A percentile compares a stretch with the other conserved stretches of the same genome.
Evolutionary conservation across 2,113 vertebrate species (phyloP).

Genomic region (Thomomys bottae): DNA sequence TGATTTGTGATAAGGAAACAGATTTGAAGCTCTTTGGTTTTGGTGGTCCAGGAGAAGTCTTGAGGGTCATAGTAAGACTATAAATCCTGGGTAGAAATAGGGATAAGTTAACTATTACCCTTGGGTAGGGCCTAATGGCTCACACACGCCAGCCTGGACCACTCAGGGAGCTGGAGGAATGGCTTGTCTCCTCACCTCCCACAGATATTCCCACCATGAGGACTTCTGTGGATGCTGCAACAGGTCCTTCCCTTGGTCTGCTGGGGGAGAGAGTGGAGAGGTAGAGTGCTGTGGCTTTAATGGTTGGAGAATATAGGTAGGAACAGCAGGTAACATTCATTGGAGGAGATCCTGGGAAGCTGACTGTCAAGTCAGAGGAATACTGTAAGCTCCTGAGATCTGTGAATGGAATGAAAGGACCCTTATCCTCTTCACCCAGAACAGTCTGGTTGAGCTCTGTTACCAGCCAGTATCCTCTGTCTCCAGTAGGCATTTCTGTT

Average conservation of each 20-base stretch:
- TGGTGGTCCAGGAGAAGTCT: conserved; percentile 6
- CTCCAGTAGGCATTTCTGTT: neutral
- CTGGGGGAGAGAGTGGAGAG: neutral
- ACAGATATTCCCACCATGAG: neutral
- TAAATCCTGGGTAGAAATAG: conserved; percentile 13
- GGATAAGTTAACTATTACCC: neutral
- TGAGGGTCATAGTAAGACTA: neutral
- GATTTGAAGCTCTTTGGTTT: conserved; percentile 54
- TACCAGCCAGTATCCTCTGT: neutral
- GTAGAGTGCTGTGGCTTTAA: neutral
- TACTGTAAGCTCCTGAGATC: neutral
- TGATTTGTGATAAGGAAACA: conserved; percentile 38
- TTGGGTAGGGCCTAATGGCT: neutral
- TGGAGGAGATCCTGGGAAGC: neutral
- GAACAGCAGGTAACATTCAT: neutral
- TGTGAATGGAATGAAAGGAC: neutral
- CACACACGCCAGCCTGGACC: neutral
- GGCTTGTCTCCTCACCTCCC: neutral
- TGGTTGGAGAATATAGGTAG: neutral
- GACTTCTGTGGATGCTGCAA: neutral
- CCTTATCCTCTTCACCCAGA: neutral
- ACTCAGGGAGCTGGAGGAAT: neutral
- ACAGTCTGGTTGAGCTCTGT: neutral
- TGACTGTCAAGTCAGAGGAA: neutral
- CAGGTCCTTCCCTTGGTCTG: neutral